Percentiles rank a stretch among this genome's conserved stretches.
phyloP scores from a whole-genome alignment of 2,797 vertebrate genomes.

The Acomys russatus region DNA sequence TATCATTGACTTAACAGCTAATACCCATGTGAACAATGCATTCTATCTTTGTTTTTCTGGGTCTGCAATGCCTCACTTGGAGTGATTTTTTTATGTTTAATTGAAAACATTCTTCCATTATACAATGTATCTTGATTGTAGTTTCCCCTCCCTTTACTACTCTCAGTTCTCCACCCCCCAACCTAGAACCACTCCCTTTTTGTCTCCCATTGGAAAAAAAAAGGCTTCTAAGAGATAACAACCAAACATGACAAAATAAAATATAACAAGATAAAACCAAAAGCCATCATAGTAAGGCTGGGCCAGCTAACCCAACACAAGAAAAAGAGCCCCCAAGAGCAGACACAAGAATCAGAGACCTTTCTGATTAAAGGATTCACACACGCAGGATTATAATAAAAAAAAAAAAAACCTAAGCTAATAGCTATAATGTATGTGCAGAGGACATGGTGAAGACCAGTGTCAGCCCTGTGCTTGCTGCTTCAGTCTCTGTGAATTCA shows the following conservation, averaged over 20 bases:
- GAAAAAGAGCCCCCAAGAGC: background rate
- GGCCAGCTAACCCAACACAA: background rate
- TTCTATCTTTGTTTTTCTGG: background rate
- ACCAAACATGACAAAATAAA: background rate
- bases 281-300: background rate
- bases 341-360: background rate
- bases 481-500: background rate
- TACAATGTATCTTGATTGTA: background rate
- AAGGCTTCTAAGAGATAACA: background rate
- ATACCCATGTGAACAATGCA: background rate
- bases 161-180: background rate
- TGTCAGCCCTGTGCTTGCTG: background rate
- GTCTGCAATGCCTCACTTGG: background rate
- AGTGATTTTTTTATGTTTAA: background rate
- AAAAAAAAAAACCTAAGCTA: background rate
- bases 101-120: background rate
- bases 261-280: background rate
- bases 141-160: background rate
- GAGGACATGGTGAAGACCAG: background rate
- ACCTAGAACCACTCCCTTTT: background rate
- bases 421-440: background rate
- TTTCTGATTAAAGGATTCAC: too few species aligned
- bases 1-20: background rate
- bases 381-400: background rate
- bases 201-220: background rate